Evolutionary conservation across 2,888 invertebrate genomes (phyloP).

Genomic region (Andrena praecox): DNA sequence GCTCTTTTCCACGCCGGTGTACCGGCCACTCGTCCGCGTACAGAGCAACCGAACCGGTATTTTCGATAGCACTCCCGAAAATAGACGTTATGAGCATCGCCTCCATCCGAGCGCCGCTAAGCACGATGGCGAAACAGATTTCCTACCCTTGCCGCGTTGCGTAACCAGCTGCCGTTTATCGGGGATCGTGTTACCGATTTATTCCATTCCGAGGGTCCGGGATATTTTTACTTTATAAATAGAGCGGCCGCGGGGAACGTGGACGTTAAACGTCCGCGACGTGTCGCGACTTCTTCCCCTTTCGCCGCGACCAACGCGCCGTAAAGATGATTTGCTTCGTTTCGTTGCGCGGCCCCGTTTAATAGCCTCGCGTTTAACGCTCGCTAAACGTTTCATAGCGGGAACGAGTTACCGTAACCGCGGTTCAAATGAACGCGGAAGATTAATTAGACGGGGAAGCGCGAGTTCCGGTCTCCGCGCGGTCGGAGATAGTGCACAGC

Average conservation of each 20-base stretch:
- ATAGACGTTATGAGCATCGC: conserved; percentile 68
- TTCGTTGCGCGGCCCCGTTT: not conserved
- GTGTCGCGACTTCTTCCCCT: not conserved
- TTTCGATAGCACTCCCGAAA: conserved; percentile 77
- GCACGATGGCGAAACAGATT: conserved; percentile 2
- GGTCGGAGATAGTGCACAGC: not conserved
- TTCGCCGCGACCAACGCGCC: not conserved
- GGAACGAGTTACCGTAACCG: not conserved
- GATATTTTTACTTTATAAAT: conserved; percentile 61
- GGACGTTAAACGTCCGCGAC: not conserved
- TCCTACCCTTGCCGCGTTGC: conserved; percentile 41
- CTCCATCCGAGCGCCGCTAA: conserved; percentile 29
- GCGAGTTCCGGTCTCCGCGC: conserved; percentile 23
- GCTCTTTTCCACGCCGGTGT: conserved; percentile 60
- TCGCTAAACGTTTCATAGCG: not conserved
- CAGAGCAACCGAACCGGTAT: conserved; percentile 69
- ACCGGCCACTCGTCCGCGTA: conserved; percentile 42
- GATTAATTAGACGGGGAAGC: too few relatives aligned
- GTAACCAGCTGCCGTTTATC: conserved; percentile 34
- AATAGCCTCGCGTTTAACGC: not conserved
- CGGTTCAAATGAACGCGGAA: too few relatives aligned
- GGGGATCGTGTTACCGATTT: conserved; percentile 64
- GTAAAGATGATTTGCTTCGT: not conserved
- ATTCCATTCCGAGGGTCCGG: conserved; percentile 33
- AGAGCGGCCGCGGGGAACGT: conserved; percentile 15